Evolutionary conservation across 2,888 invertebrate genomes (phyloP).

Genomic region (Horisme vitalbata): DNA sequence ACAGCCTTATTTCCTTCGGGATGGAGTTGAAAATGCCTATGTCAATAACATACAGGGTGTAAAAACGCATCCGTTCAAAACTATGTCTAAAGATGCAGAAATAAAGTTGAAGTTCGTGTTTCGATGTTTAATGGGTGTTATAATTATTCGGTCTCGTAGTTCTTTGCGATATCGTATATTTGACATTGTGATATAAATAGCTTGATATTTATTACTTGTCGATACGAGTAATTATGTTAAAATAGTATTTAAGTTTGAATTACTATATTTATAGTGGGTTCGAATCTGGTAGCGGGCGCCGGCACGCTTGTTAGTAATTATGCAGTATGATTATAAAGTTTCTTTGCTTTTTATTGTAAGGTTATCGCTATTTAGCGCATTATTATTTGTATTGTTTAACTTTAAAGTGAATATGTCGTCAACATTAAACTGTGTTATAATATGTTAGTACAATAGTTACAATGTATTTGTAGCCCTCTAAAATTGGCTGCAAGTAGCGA

Average conservation of each 20-base stretch:
- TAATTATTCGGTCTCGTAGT: slow-evolving; percentile 8
- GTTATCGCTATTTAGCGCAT: no score
- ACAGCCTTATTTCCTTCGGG: background rate
- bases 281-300: background rate
- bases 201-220: background rate
- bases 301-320: no score
- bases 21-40: background rate
- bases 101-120: slow-evolving; percentile 1
- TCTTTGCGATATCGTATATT: slow-evolving; percentile 12
- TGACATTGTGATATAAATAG: slow-evolving; percentile 13
- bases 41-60: background rate
- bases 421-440: no score
- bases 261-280: no score
- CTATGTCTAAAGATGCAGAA: background rate
- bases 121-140: background rate
- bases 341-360: no score
- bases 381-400: no score
- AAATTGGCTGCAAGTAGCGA: no score
- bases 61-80: background rate
- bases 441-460: no score
- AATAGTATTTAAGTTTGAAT: slow-evolving; percentile 1
- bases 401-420: no score
- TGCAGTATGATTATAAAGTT: no score
- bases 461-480: no score
- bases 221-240: slow-evolving; percentile 13